Evolutionary conservation across 2,888 invertebrate species (phyloP).

Genomic region (Blastobasis lacticolella): DNA sequence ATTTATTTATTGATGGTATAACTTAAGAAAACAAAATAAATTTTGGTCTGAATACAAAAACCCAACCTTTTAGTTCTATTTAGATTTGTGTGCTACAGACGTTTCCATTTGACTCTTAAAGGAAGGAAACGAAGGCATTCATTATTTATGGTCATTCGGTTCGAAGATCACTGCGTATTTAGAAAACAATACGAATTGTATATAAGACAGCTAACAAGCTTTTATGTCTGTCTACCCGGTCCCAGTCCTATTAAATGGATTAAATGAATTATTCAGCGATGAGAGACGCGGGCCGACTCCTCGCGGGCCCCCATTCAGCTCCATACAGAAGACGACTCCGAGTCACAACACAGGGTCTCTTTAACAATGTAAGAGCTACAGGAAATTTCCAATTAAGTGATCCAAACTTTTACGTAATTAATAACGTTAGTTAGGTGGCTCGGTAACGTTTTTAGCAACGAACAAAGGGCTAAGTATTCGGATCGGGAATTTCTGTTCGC

Average conservation of each 20-base stretch:
- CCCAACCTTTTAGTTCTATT: too few species aligned
- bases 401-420: background rate
- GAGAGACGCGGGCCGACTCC: slow-evolving; percentile 37
- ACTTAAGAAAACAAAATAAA: too few species aligned
- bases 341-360: background rate
- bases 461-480: background rate
- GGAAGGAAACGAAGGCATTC: slow-evolving; percentile 16
- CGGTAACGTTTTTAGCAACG: background rate
- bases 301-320: slow-evolving; percentile 23
- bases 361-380: background rate
- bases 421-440: background rate
- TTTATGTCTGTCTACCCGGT: slow-evolving; percentile 27
- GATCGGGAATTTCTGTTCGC: too few species aligned
- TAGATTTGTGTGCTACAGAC: too few species aligned
- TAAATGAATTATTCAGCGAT: slow-evolving; percentile 66
- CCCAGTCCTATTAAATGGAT: slow-evolving; percentile 51
- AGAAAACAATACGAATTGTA: slow-evolving; percentile 29
- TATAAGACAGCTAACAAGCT: slow-evolving; percentile 22
- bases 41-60: too few species aligned
- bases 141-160: slow-evolving; percentile 15
- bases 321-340: background rate
- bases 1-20: too few species aligned
- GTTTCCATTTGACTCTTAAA: slow-evolving; percentile 8
- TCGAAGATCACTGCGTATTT: slow-evolving; percentile 15
- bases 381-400: background rate